Conservation (phyloP, 2,888 invertebrate species). For the Malthinus flaveolus region DNA sequence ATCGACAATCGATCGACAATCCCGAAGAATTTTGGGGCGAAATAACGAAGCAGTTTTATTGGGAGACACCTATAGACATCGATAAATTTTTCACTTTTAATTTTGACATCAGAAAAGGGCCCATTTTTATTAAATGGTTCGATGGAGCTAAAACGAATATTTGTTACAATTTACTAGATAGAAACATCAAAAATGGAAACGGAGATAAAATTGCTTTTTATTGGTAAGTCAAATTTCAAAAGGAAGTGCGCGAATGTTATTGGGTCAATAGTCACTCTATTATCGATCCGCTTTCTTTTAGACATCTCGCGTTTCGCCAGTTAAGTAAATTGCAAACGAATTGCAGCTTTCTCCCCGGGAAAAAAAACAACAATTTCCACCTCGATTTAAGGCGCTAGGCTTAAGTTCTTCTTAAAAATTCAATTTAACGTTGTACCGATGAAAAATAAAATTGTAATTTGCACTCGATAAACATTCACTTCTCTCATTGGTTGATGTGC, state of each 20-base stretch:
- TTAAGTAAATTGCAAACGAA: too few relatives aligned
- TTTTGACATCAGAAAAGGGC: constrained; percentile 87
- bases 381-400: too few relatives aligned
- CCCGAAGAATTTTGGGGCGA: constrained; percentile 93
- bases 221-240: constrained; percentile 70
- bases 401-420: too few relatives aligned
- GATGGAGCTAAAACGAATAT: constrained; percentile 94
- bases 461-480: not conserved
- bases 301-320: too few relatives aligned
- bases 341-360: too few relatives aligned
- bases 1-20: constrained; percentile 82
- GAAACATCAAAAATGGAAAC: constrained; percentile 84
- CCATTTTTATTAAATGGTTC: constrained; percentile 92
- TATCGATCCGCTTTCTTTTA: constrained; percentile 13
- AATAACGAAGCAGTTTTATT: constrained; percentile 91
- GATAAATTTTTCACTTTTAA: constrained; percentile 87
- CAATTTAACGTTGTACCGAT: too few relatives aligned
- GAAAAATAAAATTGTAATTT: too few relatives aligned
- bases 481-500: not conserved
- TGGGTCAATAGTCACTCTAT: constrained; percentile 22
- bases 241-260: constrained; percentile 24
- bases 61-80: constrained; percentile 78
- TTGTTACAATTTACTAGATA: constrained; percentile 93
- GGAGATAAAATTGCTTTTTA: constrained; percentile 93
- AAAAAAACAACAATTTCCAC: too few relatives aligned